Percentiles rank a stretch among this genome's conserved stretches.
phyloP scores from a whole-genome alignment of 2,888 invertebrate genomes.

The Frankliniella fusca region DNA sequence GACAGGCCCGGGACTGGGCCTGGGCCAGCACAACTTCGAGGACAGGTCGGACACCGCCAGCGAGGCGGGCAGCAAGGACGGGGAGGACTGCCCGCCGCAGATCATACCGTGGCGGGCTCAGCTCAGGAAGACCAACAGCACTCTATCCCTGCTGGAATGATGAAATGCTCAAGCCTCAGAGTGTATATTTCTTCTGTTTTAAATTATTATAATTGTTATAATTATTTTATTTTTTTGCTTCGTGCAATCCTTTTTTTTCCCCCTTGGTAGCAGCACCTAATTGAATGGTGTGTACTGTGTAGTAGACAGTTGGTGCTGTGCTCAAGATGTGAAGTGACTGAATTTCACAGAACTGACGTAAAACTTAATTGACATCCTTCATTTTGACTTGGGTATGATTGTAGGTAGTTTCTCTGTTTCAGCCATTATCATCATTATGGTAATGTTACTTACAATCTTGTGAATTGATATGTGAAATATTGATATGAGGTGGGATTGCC shows the following conservation, averaged over 20 bases:
- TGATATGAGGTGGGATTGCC: conserved; percentile 4
- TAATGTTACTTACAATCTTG: neutral
- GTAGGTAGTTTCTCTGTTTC: neutral
- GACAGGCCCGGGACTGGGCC: conserved; percentile 36
- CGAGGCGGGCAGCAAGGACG: conserved; percentile 14
- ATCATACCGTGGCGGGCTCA: conserved; percentile 89
- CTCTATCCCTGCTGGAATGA: conserved; percentile 73
- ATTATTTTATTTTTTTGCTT: neutral
- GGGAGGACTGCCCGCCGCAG: conserved; percentile 58
- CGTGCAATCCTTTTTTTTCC: too few species aligned
- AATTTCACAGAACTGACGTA: neutral
- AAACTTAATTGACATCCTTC: neutral
- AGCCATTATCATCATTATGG: neutral
- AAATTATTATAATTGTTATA: neutral
- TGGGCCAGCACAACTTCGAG: conserved; percentile 36
- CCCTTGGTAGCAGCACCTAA: neutral
- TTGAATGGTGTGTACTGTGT: neutral
- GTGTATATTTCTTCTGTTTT: neutral
- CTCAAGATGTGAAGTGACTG: neutral
- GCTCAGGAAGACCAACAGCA: conserved; percentile 84
- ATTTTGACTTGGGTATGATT: neutral
- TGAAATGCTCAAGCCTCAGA: neutral
- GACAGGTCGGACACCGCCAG: conserved; percentile 36
- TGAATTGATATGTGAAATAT: neutral
- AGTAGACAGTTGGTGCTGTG: neutral